Base-by-base conservation (phyloP, 2,113 vertebrate genomes). In the Poeciliopsis prolifica region DNA sequence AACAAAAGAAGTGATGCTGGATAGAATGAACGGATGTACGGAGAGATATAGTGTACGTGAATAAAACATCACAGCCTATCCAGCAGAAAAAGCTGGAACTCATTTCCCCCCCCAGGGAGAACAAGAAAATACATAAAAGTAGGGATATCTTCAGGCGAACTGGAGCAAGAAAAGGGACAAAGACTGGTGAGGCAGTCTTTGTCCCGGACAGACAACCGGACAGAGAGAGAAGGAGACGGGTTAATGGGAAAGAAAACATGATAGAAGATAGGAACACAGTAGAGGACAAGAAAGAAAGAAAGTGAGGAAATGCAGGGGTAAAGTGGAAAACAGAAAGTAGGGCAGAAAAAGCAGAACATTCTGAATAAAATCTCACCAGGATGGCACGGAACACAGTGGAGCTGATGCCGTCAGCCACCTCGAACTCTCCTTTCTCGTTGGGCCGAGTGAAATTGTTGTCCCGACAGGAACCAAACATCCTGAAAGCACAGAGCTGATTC, bases 381-480 rank as follows among this genome's bases (percentile, higher is more conserved):
- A 99, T 98, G 85, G 97, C 98, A 85, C 98, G 94, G 92, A 99
- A 99, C 54, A 99, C 96, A 11, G 97, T 98, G 60, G 96, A 99
- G 80, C 97, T 97, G 94, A 99, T 99, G 72, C 97, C 98, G 62
- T 99, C 98, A 8, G 98, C 98, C 78, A 99, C 97, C 85, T 99
- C 98, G 73, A 95, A 99, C 72, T 99, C 98, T 83, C 98, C 98
- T 81, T 99, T 99, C 63, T 99, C 98, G 85, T 99, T 99, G 76
- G 98, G 97, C 35, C 97, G 95, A 15, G 98, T 99, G 68, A 99
- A 99, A 81, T 99, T 99, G 93, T 99, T 95, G 83, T 99, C 97
- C 91, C 97, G 94, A 63, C 97, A 98, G 26, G 98, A 98, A 61
- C 98, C 97, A 88, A 99, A 99, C 98, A 99, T 99, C 92, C 98